Evolutionary conservation across 2,113 vertebrate genomes (phyloP).

Genomic region (Hippocampus zosterae): DNA sequence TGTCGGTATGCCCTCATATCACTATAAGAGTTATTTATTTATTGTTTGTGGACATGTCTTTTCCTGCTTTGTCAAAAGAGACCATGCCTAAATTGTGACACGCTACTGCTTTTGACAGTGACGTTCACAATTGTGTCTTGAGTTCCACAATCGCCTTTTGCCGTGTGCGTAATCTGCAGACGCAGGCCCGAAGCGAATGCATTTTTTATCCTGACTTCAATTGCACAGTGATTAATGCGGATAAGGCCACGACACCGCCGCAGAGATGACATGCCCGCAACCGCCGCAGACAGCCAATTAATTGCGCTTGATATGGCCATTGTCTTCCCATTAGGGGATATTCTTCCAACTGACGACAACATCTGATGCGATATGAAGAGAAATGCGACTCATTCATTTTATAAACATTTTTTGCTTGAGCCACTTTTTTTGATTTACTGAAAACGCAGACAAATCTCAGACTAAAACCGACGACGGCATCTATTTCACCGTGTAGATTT

Average conservation of each 20-base stretch:
- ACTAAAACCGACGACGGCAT: conserved; percentile 24
- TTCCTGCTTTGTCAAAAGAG: neutral
- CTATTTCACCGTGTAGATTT: conserved; percentile 25
- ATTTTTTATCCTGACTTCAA: conserved; percentile 30
- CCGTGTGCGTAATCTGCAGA: conserved; percentile 31
- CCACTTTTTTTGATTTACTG: conserved; percentile 22
- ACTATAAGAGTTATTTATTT: conserved; percentile 6
- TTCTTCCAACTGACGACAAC: conserved; percentile 1
- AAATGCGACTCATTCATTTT: conserved; percentile 20
- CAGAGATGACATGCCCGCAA: conserved; percentile 26
- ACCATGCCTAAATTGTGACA: neutral
- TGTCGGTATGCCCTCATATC: neutral
- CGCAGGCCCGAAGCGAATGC: conserved; percentile 20
- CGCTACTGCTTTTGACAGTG: conserved; percentile 15
- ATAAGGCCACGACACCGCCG: conserved; percentile 25
- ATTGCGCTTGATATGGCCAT: conserved; percentile 13
- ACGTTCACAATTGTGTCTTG: neutral
- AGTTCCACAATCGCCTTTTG: conserved; percentile 10
- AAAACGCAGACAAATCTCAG: conserved; percentile 12
- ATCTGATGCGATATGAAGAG: conserved; percentile 29
- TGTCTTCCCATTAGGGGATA: conserved; percentile 13
- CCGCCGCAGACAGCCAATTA: conserved; percentile 26
- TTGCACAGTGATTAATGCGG: conserved; percentile 37
- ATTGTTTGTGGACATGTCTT: conserved; percentile 7
- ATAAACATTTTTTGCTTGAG: conserved; percentile 8